Percentiles rank a stretch among this genome's conserved stretches.
Evolutionary conservation across 2,888 invertebrate species (phyloP).

Genomic region (Calephelis perditalis): DNA sequence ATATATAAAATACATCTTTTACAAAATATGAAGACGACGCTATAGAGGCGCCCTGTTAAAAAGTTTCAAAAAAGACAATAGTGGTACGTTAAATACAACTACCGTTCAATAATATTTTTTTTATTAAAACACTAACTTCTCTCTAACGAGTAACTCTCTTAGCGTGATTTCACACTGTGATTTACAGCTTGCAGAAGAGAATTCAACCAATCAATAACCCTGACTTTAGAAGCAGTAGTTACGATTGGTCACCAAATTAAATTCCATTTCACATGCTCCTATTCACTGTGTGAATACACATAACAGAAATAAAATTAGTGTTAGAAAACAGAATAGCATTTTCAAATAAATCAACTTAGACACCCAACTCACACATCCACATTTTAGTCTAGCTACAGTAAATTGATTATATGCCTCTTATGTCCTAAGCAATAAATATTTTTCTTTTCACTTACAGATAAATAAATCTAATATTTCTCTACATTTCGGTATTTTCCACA

Average conservation of each 20-base stretch:
- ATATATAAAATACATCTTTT: slow-evolving; percentile 73
- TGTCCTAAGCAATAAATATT: slow-evolving; percentile 70
- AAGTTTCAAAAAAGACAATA: slow-evolving; percentile 68
- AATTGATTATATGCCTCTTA: slow-evolving; percentile 66
- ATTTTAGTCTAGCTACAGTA: slow-evolving; percentile 59
- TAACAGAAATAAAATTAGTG: slow-evolving; percentile 24
- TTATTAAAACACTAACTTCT: slow-evolving; percentile 25
- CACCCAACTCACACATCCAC: slow-evolving; percentile 35
- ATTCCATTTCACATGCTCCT: not conserved
- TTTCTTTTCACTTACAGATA: slow-evolving; percentile 69
- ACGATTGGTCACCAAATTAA: not conserved
- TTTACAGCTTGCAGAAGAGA: not conserved
- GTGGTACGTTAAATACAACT: slow-evolving; percentile 34
- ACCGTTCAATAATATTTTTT: slow-evolving; percentile 28
- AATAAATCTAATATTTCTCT: slow-evolving; percentile 70
- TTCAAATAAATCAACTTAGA: slow-evolving; percentile 19
- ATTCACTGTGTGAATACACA: slow-evolving; percentile 9
- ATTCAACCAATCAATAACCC: not conserved
- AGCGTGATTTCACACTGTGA: slow-evolving; percentile 9
- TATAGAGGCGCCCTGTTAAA: slow-evolving; percentile 45
- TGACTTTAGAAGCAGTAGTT: not conserved
- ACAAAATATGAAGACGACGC: slow-evolving; percentile 59
- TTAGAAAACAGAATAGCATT: slow-evolving; percentile 31
- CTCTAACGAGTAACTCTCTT: slow-evolving; percentile 27
- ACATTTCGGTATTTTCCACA: slow-evolving; percentile 55